Base-by-base conservation (phyloP, 2,797 vertebrate species). In the Clarias laeviceps region DNA sequence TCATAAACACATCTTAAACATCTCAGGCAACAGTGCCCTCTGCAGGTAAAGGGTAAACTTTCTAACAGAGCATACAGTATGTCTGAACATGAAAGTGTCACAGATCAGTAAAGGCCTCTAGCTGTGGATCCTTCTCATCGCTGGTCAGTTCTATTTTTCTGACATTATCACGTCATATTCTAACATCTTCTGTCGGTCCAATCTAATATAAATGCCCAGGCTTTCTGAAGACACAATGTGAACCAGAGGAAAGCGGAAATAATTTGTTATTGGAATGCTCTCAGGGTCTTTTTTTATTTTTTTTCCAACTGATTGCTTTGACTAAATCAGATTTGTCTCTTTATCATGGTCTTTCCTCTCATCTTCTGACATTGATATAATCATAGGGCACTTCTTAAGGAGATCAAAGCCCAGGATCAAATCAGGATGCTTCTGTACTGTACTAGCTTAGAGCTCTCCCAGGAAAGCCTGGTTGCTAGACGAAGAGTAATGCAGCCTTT, bases 21-120 rank as follows among this genome's bases (percentile, higher is more conserved):
- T 82, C 27, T 79, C 89, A 76, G 45, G 9, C 86, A 83, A 78
- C 34, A 86, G 62, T 85, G 57, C 89, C 86, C 89, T 90, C 89
- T 90, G 77, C 77, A 85, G 84, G 69, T 80, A 9, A 69, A 62
- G 77, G 57, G 22, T 79, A 37, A 64, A 56, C 34, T 4, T 29
- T 50, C 57, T 81, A 20, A 80, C 17, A 45, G 24, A 54, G 68
- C 66, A 29, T 57, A n/a, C n/a, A n/a, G n/a, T n/a, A 22, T 68
- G 29, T 20, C 45, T 45, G 34, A 69, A 11, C 18, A 22, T 18
- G 32, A 34, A 27, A 72, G 20, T 27, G 32, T 80, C 57, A 83
- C 61, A 27, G 24, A 78, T 83, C 17, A 6, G 24, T 59, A 29
- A 69, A 68, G 14, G 37, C 14, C 29, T 45, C 2, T 0, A 15